These are phyloP conservation scores for Rhopilema esculentum DNA, from an alignment of 30 jellyfish, hydroid and myxozoan genomes.

Conservation along the genomic window DNA sequence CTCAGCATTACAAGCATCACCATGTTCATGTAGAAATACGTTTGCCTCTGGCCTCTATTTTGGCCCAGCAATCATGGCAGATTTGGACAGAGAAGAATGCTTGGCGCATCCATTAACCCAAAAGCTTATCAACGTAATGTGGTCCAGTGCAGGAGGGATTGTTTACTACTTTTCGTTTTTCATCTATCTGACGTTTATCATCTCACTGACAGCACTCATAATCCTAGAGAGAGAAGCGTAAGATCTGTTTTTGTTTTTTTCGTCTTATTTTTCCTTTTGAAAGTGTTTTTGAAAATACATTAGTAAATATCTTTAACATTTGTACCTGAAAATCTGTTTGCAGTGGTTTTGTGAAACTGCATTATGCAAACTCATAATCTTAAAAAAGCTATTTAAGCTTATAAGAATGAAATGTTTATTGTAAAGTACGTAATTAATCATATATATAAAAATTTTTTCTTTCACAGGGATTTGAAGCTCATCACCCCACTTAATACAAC, in stretches of 20 bases:
- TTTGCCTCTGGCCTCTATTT: conserved; percentile 8
- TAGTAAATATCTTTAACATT: neutral
- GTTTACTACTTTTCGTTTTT: conserved; percentile 13
- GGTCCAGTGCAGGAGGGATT: conserved; percentile 6
- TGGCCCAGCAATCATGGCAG: conserved; percentile 37
- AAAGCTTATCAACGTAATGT: neutral
- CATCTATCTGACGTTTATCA: conserved; percentile 1
- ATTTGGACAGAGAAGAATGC: neutral
- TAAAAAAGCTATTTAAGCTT: no score
- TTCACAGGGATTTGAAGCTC: neutral
- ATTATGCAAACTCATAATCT: no score
- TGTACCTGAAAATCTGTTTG: neutral
- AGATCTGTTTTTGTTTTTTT: neutral
- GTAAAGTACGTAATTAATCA: no score
- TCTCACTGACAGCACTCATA: conserved; percentile 23
- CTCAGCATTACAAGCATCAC: neutral
- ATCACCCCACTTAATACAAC: neutral
- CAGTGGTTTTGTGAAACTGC: no score
- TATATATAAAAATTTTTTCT: no score
- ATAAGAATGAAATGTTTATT: no score
- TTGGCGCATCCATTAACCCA: conserved; percentile 35
- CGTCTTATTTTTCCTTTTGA: neutral
- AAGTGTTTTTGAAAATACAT: neutral
- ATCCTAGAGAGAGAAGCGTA: conserved; percentile 26
- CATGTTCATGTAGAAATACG: neutral